Conservation (phyloP, 2,888 invertebrate species). For the Trichogramma dendrolimi region DNA sequence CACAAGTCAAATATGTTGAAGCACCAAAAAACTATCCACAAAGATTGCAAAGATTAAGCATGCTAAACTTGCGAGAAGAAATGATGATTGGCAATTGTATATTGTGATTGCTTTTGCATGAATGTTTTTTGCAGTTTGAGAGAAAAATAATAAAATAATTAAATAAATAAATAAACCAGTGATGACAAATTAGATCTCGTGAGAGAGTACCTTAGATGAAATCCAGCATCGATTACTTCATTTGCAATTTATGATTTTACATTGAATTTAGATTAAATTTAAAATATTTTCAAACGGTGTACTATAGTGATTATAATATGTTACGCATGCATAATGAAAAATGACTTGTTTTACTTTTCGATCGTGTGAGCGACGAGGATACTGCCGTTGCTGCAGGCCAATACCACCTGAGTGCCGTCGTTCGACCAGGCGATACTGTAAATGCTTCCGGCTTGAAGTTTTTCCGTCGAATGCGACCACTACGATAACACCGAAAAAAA, state of each 20-base stretch:
- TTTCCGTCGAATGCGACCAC: conserved; percentile 93
- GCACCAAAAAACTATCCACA: no score
- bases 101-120: no score
- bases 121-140: no score
- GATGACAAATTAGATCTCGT: no score
- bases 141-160: no score
- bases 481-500: conserved; percentile 48
- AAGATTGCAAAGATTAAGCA: no score
- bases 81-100: no score
- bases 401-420: conserved; percentile 93
- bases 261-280: not conserved
- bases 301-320: not conserved
- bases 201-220: no score
- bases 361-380: conserved; percentile 88
- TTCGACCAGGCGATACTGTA: conserved; percentile 89
- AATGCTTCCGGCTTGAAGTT: conserved; percentile 84
- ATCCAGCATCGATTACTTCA: no score
- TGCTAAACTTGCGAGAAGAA: no score
- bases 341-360: conserved; percentile 60
- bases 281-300: not conserved
- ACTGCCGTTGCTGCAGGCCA: conserved; percentile 89
- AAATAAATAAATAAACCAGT: no score
- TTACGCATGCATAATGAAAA: not conserved
- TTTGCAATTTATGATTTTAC: not conserved
- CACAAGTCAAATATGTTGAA: no score